Evolutionary conservation across 2,888 invertebrate species (phyloP).

Genomic region (Asteroscopus sphinx): DNA sequence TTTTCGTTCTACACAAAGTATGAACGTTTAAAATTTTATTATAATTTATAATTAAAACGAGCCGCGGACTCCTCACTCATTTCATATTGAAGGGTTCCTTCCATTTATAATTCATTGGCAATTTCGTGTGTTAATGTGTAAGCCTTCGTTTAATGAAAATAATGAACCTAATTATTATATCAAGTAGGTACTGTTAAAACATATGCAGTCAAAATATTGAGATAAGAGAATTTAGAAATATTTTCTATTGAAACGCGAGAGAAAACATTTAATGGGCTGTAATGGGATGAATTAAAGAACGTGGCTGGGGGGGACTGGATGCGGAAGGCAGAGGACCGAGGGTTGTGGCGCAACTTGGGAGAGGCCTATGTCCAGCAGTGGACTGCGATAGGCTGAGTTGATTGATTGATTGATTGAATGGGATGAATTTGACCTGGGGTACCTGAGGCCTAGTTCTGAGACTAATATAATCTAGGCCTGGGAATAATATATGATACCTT

Average conservation of each 20-base stretch:
- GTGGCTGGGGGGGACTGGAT: too few relatives aligned
- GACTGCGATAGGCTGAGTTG: too few relatives aligned
- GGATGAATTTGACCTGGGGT: too few relatives aligned
- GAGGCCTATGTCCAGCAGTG: too few relatives aligned
- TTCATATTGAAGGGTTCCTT: constrained; percentile 44
- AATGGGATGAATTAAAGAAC: too few relatives aligned
- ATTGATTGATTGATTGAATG: too few relatives aligned
- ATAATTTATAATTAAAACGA: constrained; percentile 40
- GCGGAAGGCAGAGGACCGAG: too few relatives aligned
- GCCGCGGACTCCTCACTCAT: constrained; percentile 17
- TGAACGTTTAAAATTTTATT: constrained; percentile 19
- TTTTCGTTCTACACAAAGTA: constrained; percentile 14
- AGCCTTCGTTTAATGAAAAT: constrained; percentile 34
- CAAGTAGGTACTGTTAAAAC: constrained; percentile 21
- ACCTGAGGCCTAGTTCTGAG: too few relatives aligned
- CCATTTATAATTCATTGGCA: constrained; percentile 56
- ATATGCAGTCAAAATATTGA: constrained; percentile 4
- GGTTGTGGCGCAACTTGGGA: too few relatives aligned
- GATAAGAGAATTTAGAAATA: neutral
- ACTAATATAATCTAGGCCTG: too few relatives aligned
- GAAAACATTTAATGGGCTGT: neutral
- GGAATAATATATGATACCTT: too few relatives aligned
- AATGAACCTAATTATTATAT: constrained; percentile 16
- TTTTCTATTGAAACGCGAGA: too few relatives aligned
- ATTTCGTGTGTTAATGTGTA: constrained; percentile 40